phyloP scores from a whole-genome alignment of 2,888 invertebrate species.

The Drosophila anomelani region DNA sequence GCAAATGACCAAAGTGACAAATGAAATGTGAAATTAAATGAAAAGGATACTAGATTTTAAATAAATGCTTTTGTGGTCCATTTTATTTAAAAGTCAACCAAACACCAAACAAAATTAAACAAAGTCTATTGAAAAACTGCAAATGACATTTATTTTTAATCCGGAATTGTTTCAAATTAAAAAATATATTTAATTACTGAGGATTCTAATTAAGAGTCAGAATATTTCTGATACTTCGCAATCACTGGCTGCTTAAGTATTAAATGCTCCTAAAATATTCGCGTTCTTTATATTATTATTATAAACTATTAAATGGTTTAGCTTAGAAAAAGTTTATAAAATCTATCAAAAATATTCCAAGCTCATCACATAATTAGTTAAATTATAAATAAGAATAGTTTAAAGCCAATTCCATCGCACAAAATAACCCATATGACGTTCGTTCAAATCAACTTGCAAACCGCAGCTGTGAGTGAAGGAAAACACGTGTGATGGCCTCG shows the following conservation, averaged over 20 bases:
- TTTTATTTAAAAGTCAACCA: background rate
- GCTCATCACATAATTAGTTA: background rate
- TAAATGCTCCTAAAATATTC: too few relatives aligned
- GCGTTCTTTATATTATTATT: too few relatives aligned
- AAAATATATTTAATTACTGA: too few relatives aligned
- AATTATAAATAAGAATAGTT: background rate
- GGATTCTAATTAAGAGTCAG: too few relatives aligned
- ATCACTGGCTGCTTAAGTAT: too few relatives aligned
- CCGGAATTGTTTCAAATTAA: background rate
- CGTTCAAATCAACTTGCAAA: background rate
- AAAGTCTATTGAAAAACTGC: background rate
- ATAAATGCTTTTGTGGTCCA: background rate
- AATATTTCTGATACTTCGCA: too few relatives aligned
- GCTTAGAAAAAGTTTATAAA: too few relatives aligned
- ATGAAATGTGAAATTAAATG: conserved; percentile 14
- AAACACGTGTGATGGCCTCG: conserved; percentile 23
- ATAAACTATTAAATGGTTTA: too few relatives aligned
- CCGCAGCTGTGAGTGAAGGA: conserved; percentile 4
- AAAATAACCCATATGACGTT: background rate
- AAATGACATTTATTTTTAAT: background rate
- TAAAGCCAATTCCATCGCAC: background rate
- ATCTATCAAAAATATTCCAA: background rate
- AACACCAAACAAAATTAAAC: background rate
- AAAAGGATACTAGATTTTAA: conserved; percentile 1
- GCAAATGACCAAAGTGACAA: conserved; percentile 6